Evolutionary conservation across 2,797 vertebrate species (phyloP), one percentile per base, ranked within the genome.

Genomic region (Synanceia verrucosa): DNA sequence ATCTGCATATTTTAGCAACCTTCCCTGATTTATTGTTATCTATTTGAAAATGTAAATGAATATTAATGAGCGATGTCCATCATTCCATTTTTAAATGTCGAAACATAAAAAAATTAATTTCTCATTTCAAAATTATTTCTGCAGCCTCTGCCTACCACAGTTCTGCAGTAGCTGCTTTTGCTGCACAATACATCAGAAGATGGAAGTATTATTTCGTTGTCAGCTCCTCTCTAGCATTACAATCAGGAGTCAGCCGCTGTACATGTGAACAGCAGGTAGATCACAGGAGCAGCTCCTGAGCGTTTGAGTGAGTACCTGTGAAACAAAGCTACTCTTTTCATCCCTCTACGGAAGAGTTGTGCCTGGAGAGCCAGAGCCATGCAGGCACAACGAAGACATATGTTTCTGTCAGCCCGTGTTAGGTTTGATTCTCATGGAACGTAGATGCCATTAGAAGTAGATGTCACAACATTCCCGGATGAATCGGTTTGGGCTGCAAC

Each of bases 391-490:
- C 70, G 13, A 50, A 86, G 85, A 92, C 91, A 90, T 88, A 89
- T 91, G 89, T 87, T 90, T 79, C 84, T 88, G 88, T 93, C 89
- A 86, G 82, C 74, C 67, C 13, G 59, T 26, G 81, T 91, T 88
- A 86, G 82, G 73, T 72, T 79, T 85, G 85, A 89, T 86, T 84
- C 81, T 78, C 79, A 16, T 51, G 65, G 73, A 89, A 82, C 77
- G 73, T 84, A 79, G 83, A 82, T 77, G 85, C 84, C 87, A 88
- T 92, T 90, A 87, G 79, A 91, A 90, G 86, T 82, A 91, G 86
- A 91, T 91, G 89, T 92, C 91, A 91, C 79, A 88, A 86, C 87
- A 89, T 76, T 84, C 81, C 62, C 73, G 84, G 78, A 90, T 89
- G 87, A 91, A 92, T 91, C 79, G 83, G 82, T 74, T 68, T 29